Percentiles rank a stretch among this genome's conserved stretches.
phyloP scores from a whole-genome alignment of 2,797 vertebrate genomes.

The Pelodytes ibericus region DNA sequence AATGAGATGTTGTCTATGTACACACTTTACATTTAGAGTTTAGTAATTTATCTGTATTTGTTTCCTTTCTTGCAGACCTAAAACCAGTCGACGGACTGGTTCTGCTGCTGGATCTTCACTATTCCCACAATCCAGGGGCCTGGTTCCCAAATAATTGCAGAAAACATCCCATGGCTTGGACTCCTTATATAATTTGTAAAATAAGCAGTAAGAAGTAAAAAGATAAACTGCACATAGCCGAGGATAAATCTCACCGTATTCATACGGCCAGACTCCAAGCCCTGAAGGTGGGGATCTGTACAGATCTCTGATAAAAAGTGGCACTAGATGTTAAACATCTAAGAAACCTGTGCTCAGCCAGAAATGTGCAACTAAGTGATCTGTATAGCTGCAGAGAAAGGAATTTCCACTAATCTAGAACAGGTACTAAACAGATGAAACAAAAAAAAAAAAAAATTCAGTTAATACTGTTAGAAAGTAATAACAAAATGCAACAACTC shows the following conservation, averaged over 20 bases:
- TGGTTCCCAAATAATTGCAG: slow-evolving; percentile 46
- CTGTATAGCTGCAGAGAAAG: not conserved
- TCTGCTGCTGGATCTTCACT: slow-evolving; percentile 34
- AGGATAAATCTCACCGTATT: not conserved
- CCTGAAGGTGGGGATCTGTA: not conserved
- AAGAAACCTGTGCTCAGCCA: not conserved
- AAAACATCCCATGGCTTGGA: not conserved
- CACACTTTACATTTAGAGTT: too few species aligned
- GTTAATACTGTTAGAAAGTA: not conserved
- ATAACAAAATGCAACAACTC: not conserved
- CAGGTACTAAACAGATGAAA: not conserved
- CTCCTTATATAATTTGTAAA: not conserved
- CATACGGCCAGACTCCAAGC: not conserved
- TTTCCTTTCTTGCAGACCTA: slow-evolving; percentile 36
- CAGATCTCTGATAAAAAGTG: not conserved
- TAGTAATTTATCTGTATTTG: slow-evolving; percentile 1
- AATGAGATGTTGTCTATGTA: too few species aligned
- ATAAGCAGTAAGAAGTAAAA: not conserved
- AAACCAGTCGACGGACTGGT: slow-evolving; percentile 34
- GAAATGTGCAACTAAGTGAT: not conserved
- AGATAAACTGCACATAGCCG: not conserved
- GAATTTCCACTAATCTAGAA: not conserved
- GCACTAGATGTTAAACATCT: not conserved
- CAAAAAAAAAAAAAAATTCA: too few species aligned
- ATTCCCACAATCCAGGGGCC: slow-evolving; percentile 45